phyloP scores from a whole-genome alignment of 53 echinoderm and acorn worm genomes.

The Apostichopus leukothele region DNA sequence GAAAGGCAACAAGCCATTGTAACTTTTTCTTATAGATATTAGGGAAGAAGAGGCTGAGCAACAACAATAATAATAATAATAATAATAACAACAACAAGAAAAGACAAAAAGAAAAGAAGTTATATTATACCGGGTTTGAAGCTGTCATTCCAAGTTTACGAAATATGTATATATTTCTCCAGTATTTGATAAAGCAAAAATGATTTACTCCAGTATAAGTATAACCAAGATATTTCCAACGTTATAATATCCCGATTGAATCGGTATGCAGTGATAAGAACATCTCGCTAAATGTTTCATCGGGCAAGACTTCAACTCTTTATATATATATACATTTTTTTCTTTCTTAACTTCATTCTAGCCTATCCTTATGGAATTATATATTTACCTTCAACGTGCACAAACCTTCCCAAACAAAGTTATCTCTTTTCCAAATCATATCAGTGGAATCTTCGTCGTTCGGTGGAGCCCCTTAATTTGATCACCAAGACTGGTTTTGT shows the following conservation, averaged over 20 bases:
- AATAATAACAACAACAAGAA: too few species aligned
- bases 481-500: conserved; percentile 89
- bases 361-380: conserved; percentile 51
- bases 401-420: conserved; percentile 45
- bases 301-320: conserved; percentile 16
- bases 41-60: too few species aligned
- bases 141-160: neutral
- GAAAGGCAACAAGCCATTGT: too few species aligned
- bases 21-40: too few species aligned
- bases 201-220: neutral
- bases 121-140: neutral
- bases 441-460: conserved; percentile 63
- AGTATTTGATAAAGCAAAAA: neutral
- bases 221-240: neutral
- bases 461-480: conserved; percentile 74
- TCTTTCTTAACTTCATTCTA: conserved; percentile 35
- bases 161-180: neutral
- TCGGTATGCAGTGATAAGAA: neutral
- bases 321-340: conserved; percentile 32
- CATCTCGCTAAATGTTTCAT: neutral
- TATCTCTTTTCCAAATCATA: conserved; percentile 73
- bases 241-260: neutral
- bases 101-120: too few species aligned
- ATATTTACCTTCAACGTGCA: conserved; percentile 49
- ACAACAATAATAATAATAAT: too few species aligned